Base-by-base conservation (phyloP, 2,797 vertebrate species). In the Setipinna tenuifilis region DNA sequence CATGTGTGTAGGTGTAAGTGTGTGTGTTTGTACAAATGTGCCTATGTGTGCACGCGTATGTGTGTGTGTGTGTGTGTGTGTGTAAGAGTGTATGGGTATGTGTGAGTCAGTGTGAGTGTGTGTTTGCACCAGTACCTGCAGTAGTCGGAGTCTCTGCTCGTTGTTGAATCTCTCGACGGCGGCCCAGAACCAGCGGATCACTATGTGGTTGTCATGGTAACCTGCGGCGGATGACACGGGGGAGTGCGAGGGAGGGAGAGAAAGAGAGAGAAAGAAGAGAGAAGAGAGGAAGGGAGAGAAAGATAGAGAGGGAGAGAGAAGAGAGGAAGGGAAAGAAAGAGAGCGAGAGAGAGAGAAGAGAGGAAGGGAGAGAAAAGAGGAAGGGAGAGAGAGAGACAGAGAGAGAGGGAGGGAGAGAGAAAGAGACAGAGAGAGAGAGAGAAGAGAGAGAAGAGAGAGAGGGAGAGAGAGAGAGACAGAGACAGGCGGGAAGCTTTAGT, bases 91-190 rank as follows among this genome's bases (percentile, higher is more conserved):
- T 48, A 10, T 48, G 46, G 3, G 46, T 48, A 10, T 48, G 46
- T 48, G 28, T 71, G 65, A 14, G 9, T 14, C 10, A 1, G n/a
- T 75, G 2, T 78, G 71, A 35, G 71, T 78, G 71, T 35, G 28
- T 35, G 71, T 78, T 28, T 31, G 71, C 21, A 9, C 12, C 2
- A 14, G 50, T 78, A 99, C 98, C 97, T 99, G 98, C 92, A 99
- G 90, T 90, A 99, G 95, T 91, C 98, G 94, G 9, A 99, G 95
- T 86, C 98, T 96, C 89, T 99, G 98, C 90, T 99, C 98, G 71
- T 99, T 99, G 95, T 99, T 99, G 94, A 99, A 99, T 90, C 98
- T 96, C 91, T 99, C 98, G 89, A 99, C 98, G n/a, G 98, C 98
- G 10, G 97, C 97, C 98, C 98, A 99, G 94, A 99, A 99, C 98